Evolutionary conservation across 2,888 invertebrate genomes (phyloP), one percentile per base, ranked within the genome.

Genomic region (Tachina lurida): DNA sequence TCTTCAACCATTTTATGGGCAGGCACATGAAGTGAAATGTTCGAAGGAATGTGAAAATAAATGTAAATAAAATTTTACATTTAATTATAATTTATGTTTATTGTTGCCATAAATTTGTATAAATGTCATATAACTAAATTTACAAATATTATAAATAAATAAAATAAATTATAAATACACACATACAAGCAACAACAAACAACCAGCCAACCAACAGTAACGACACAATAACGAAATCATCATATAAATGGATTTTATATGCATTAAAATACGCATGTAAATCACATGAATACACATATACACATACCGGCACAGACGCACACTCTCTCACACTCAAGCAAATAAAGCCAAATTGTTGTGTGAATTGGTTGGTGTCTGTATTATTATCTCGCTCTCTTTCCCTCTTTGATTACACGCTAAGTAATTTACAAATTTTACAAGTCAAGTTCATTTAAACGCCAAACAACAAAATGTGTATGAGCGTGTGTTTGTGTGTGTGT

Each of bases 11-110:
- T 58, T 68, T 52, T 13, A 56, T 19, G 2, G n/a, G 10, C 2
- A 39, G 12, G 10, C 68, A 70, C 2, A 2, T 31, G 65, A 10
- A 67, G 49, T 52, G 39, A 9, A 15, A 3, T 13, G 15, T 41
- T 62, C 49, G 49, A 62, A 49, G 62, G 54, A 49, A 22, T 43
- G 41, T 52, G 41, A 68, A 60, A 12, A 45, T 65, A 65, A 68
- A 62, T 75, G 49, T 63, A 62, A 49, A 73, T 54, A 47, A 52
- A 73, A 75, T 86, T 86, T 71, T 31, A 62, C 56, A 83, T 86
- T 86, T 86, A 83, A 86, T 86, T 83, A 80, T 80, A 86, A 86
- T 86, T 86, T 86, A 86, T 86, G 83, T 79, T 80, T 86, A 86
- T 83, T 83, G 79, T 83, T 83, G 76, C 56, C 62, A 86, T 86